These are phyloP conservation scores for Cephonodes hylas DNA, from an alignment of 2,888 invertebrate genomes.

Conservation along the genomic window DNA sequence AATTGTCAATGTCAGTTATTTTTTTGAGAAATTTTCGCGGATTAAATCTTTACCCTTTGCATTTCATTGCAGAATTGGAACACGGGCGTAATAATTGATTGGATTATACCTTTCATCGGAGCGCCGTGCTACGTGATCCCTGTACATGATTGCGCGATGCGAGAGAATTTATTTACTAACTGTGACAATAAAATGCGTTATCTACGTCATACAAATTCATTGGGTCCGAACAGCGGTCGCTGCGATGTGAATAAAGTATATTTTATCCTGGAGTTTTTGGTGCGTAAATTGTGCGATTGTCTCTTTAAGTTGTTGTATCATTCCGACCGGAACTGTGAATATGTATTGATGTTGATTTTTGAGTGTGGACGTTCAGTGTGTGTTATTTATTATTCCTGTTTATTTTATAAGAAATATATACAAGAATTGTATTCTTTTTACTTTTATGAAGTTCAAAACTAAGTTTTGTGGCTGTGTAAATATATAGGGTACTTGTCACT, in stretches of 20 bases:
- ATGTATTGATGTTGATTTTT: background rate
- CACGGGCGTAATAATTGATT: conserved; percentile 73
- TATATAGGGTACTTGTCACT: too few relatives aligned
- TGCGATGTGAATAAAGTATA: conserved; percentile 57
- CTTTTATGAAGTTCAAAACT: too few relatives aligned
- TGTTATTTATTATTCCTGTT: background rate
- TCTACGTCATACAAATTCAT: conserved; percentile 63
- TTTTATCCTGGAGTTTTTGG: conserved; percentile 45
- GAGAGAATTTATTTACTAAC: conserved; percentile 66
- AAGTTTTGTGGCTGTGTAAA: too few relatives aligned
- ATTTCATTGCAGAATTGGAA: conserved; percentile 58
- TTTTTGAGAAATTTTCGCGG: conserved; percentile 26
- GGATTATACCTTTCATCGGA: conserved; percentile 71
- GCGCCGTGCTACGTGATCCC: conserved; percentile 61
- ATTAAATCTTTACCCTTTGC: conserved; percentile 58
- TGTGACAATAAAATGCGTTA: conserved; percentile 65
- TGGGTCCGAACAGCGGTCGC: conserved; percentile 39
- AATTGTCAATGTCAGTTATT: background rate
- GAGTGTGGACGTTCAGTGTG: background rate
- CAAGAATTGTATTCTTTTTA: too few relatives aligned
- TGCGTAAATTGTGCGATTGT: conserved; percentile 34
- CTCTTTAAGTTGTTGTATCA: conserved; percentile 18
- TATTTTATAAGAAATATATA: background rate
- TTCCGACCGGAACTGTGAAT: background rate
- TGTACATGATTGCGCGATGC: conserved; percentile 64